Percentiles rank a stretch among this genome's conserved stretches.
Evolutionary conservation across 2,113 vertebrate genomes (phyloP).

Genomic region (Corvus cornix): DNA sequence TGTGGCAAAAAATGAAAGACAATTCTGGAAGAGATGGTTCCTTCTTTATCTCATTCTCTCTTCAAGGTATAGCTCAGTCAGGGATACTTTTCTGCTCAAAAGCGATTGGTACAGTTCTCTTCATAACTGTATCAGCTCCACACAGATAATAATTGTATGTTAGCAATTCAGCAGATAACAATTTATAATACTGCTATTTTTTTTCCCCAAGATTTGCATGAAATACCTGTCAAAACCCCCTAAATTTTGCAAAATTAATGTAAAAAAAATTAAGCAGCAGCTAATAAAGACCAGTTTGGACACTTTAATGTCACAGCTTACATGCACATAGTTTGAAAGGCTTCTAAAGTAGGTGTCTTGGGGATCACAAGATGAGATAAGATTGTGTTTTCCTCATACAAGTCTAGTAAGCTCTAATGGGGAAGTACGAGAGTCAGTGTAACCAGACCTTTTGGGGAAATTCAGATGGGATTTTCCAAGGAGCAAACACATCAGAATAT

Average conservation of each 20-base stretch:
- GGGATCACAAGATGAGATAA: neutral
- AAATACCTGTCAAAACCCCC: neutral
- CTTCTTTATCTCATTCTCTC: neutral
- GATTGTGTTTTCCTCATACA: neutral
- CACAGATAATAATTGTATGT: neutral
- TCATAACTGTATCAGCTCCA: neutral
- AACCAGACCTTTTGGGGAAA: neutral
- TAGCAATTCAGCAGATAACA: neutral
- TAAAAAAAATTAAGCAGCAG: neutral
- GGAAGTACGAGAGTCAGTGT: neutral
- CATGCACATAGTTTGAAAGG: neutral
- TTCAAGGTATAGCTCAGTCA: neutral
- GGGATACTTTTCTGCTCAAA: neutral
- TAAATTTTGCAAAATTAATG: neutral
- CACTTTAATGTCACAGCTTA: neutral
- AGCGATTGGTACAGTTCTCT: neutral
- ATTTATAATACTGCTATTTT: neutral
- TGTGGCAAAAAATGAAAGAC: neutral
- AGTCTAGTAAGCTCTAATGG: neutral
- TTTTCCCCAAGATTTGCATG: neutral
- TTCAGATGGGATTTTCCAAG: neutral
- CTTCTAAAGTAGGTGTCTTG: neutral
- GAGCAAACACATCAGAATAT: neutral
- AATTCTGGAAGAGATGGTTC: neutral
- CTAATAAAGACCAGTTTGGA: neutral